A percentile compares a stretch with the other conserved stretches of the same genome.
These are phyloP conservation scores for Mamestra configurata DNA, from an alignment of 1,140 invertebrate genomes.

Conservation along the genomic window DNA sequence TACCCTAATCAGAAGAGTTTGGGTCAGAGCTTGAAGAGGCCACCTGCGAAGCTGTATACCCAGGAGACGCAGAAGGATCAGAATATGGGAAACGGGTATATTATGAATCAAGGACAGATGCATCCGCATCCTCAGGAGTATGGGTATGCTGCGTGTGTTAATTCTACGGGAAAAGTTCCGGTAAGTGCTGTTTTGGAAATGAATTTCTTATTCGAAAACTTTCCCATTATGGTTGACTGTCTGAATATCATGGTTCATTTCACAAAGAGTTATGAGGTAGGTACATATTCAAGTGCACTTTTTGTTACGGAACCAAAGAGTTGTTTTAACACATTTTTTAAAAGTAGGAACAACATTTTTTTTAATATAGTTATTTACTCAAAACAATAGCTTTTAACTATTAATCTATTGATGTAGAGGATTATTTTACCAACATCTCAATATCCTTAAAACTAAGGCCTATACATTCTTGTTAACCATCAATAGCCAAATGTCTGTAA, in stretches of 20 bases:
- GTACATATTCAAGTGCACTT: too few relatives aligned
- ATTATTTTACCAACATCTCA: too few relatives aligned
- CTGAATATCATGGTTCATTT: neutral
- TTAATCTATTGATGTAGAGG: too few relatives aligned
- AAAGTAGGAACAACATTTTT: too few relatives aligned
- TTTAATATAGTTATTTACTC: too few relatives aligned
- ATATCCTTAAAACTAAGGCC: too few relatives aligned
- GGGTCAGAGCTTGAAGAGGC: slow-evolving; percentile 71
- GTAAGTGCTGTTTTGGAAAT: slow-evolving; percentile 56
- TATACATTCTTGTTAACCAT: too few relatives aligned
- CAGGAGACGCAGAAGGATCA: slow-evolving; percentile 76
- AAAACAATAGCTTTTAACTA: too few relatives aligned
- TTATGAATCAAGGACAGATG: slow-evolving; percentile 77
- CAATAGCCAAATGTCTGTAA: too few relatives aligned
- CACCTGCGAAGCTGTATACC: slow-evolving; percentile 76
- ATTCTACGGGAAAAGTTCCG: slow-evolving; percentile 78
- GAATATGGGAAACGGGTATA: slow-evolving; percentile 68
- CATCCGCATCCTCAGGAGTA: slow-evolving; percentile 80
- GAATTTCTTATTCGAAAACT: neutral
- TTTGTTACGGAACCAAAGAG: too few relatives aligned
- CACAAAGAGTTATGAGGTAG: too few relatives aligned
- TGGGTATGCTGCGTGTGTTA: slow-evolving; percentile 76
- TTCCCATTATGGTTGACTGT: neutral
- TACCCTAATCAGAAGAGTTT: slow-evolving; percentile 71
- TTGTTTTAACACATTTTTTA: too few relatives aligned